phyloP scores from a whole-genome alignment of 2,888 invertebrate genomes.

The Branchinecta sandiegonensis region DNA sequence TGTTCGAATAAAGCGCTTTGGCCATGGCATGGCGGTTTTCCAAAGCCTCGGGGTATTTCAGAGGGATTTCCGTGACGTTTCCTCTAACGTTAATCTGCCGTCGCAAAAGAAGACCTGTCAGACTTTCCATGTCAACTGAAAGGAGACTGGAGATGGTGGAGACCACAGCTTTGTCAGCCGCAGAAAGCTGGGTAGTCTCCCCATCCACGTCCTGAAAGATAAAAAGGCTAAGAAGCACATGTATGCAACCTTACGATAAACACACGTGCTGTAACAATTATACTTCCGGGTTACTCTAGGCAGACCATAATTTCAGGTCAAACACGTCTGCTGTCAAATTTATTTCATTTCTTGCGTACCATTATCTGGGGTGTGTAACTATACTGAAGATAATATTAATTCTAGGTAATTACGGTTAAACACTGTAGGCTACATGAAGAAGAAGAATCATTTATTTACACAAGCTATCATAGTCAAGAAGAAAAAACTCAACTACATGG shows the following conservation, averaged over 20 bases:
- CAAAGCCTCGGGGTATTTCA: conserved; percentile 69
- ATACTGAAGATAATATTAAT: neutral
- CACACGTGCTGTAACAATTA: too few relatives aligned
- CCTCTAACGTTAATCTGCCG: conserved; percentile 82
- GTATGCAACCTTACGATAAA: too few relatives aligned
- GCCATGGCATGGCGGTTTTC: conserved; percentile 90
- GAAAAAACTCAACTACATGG: too few relatives aligned
- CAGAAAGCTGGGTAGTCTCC: conserved; percentile 59
- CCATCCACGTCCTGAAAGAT: conserved; percentile 59
- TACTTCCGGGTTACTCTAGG: too few relatives aligned
- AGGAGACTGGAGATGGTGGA: conserved; percentile 55
- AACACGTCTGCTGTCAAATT: neutral
- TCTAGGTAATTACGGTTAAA: too few relatives aligned
- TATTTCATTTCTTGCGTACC: neutral
- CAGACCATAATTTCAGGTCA: conserved; percentile 13
- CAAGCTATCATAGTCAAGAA: too few relatives aligned
- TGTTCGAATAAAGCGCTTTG: conserved; percentile 72
- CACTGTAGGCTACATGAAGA: too few relatives aligned
- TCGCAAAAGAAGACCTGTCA: conserved; percentile 55
- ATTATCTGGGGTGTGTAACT: conserved; percentile 16
- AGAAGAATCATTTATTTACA: too few relatives aligned
- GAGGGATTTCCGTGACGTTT: conserved; percentile 79
- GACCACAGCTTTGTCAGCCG: conserved; percentile 54
- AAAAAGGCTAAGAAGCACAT: too few relatives aligned
- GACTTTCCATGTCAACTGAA: conserved; percentile 56